Evolutionary conservation across 2,888 invertebrate genomes (phyloP).

Genomic region (Drepanosiphum platanoidis): DNA sequence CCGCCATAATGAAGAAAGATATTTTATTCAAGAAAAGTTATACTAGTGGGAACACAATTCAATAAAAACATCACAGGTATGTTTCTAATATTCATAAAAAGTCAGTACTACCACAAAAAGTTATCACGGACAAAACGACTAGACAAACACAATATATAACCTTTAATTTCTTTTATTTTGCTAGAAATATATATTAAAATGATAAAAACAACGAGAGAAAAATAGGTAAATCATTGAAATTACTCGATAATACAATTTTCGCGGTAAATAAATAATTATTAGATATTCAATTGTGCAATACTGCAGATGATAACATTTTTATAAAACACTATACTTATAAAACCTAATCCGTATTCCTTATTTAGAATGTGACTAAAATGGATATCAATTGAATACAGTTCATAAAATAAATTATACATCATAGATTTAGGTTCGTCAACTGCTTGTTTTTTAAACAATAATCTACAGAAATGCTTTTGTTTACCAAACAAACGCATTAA

Average conservation of each 20-base stretch:
- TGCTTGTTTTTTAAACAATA: conserved; percentile 48
- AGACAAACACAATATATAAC: too few relatives aligned
- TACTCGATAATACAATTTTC: not conserved
- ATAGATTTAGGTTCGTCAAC: conserved; percentile 44
- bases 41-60: too few relatives aligned
- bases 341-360: conserved; percentile 35
- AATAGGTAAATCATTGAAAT: not conserved
- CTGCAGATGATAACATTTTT: conserved; percentile 15
- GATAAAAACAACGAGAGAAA: not conserved
- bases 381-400: conserved; percentile 42
- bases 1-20: too few relatives aligned
- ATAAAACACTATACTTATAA: conserved; percentile 13
- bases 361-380: conserved; percentile 48
- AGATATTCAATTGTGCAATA: not conserved
- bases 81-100: too few relatives aligned
- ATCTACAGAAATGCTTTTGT: conserved; percentile 35
- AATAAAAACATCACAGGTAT: too few relatives aligned
- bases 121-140: not conserved
- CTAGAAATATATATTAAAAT: not conserved
- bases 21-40: too few relatives aligned
- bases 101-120: not conserved
- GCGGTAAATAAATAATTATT: conserved; percentile 2
- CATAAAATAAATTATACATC: conserved; percentile 39
- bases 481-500: conserved; percentile 42
- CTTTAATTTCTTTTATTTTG: too few relatives aligned